Conservation (phyloP, 2,797 vertebrate species). For the Pelodytes ibericus region DNA sequence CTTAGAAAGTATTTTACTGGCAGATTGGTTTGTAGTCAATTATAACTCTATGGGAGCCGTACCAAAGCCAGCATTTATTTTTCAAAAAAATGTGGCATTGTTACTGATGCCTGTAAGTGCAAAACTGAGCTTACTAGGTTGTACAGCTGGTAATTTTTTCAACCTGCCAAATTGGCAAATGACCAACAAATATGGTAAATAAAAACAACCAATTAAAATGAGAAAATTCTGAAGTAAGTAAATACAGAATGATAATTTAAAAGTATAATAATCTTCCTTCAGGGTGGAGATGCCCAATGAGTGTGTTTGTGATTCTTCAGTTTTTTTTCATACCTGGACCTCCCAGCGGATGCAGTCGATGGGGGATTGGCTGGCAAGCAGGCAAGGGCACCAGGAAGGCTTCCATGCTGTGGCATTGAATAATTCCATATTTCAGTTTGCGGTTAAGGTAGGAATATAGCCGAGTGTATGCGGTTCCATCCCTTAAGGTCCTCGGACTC, state of each 20-base stretch:
- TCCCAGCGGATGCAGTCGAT: slow-evolving; percentile 61
- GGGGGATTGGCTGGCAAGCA: slow-evolving; percentile 65
- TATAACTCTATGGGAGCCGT: too few relatives aligned
- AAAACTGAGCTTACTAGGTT: too few relatives aligned
- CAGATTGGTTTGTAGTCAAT: too few relatives aligned
- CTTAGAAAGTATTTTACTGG: too few relatives aligned
- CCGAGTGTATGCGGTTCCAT: slow-evolving; percentile 56
- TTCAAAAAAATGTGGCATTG: too few relatives aligned
- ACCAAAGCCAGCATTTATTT: too few relatives aligned
- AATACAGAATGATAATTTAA: not conserved
- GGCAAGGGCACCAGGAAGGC: slow-evolving; percentile 65
- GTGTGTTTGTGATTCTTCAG: not conserved
- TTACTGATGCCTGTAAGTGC: too few relatives aligned
- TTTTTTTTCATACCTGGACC: slow-evolving; percentile 65
- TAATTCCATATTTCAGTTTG: slow-evolving; percentile 63
- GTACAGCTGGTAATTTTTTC: too few relatives aligned
- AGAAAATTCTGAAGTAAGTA: too few relatives aligned
- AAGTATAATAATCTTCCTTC: not conserved
- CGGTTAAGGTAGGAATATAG: slow-evolving; percentile 68
- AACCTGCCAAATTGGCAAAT: too few relatives aligned
- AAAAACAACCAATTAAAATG: too few relatives aligned
- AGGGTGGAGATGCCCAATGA: not conserved
- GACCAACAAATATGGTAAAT: too few relatives aligned
- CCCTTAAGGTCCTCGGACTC: slow-evolving; percentile 55
- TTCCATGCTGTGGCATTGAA: slow-evolving; percentile 21